Evolutionary conservation across 2,797 vertebrate species (phyloP).

Genomic region (Chelon labrosus): DNA sequence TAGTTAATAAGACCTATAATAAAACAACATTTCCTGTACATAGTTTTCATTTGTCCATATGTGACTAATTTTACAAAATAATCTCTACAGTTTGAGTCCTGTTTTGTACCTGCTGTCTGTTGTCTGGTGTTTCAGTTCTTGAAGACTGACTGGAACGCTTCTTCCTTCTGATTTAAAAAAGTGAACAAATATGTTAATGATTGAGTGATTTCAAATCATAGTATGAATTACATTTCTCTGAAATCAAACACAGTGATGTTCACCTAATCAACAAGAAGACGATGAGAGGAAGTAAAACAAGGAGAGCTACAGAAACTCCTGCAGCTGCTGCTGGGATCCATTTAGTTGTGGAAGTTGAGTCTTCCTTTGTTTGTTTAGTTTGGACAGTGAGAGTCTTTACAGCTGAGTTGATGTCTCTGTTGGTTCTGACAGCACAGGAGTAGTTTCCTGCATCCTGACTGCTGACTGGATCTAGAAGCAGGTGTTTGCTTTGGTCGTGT

Average conservation of each 20-base stretch:
- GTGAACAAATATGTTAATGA: rapidly evolving
- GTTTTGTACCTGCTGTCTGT: background rate
- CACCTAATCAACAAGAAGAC: slow-evolving; percentile 7
- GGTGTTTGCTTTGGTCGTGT: slow-evolving; percentile 15
- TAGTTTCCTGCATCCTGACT: slow-evolving; percentile 45
- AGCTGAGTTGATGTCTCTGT: rapidly evolving
- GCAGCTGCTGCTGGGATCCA: background rate
- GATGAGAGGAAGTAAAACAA: rapidly evolving
- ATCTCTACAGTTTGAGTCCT: too few species aligned
- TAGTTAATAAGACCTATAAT: too few species aligned
- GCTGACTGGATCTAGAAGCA: slow-evolving; percentile 36
- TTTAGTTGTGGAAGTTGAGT: too few species aligned
- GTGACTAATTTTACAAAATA: too few species aligned
- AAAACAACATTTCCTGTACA: too few species aligned
- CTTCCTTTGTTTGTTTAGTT: too few species aligned
- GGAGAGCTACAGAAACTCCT: background rate
- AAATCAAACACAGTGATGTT: background rate
- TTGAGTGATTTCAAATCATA: background rate
- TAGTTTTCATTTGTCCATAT: too few species aligned
- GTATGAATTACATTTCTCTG: background rate
- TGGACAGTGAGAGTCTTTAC: too few species aligned
- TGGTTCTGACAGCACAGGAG: slow-evolving; percentile 15
- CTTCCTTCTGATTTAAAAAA: slow-evolving; percentile 8
- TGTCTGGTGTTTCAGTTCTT: background rate
- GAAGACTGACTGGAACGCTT: background rate